These are phyloP conservation scores for Ditula angustiorana DNA, from an alignment of 2,888 invertebrate species.

Conservation along the genomic window DNA sequence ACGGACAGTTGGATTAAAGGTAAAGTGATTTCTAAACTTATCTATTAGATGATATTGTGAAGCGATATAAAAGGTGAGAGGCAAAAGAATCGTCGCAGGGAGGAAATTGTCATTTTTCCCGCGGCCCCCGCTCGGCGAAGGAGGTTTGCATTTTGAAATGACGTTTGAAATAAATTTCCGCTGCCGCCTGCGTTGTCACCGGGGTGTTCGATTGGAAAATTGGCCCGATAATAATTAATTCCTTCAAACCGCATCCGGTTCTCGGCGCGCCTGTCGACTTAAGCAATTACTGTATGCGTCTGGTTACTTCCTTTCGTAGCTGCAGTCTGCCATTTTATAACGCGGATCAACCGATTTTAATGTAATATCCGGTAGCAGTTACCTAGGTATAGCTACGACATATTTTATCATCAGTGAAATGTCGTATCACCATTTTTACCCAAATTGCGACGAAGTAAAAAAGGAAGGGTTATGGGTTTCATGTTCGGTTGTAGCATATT, in stretches of 20 bases:
- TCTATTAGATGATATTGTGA: conserved; percentile 18
- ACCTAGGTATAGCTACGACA: not conserved
- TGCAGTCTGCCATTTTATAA: conserved; percentile 14
- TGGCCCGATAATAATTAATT: conserved; percentile 81
- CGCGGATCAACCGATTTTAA: conserved; percentile 3
- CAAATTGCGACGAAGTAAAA: no score
- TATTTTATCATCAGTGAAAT: not conserved
- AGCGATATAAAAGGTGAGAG: conserved; percentile 43
- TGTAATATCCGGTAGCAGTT: not conserved
- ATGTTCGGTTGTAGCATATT: no score
- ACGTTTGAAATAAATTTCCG: conserved; percentile 82
- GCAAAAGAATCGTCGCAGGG: conserved; percentile 39
- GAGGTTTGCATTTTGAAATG: conserved; percentile 74
- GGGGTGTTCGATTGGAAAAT: conserved; percentile 78
- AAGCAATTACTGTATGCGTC: no score
- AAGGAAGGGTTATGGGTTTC: no score
- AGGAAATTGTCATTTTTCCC: conserved; percentile 73
- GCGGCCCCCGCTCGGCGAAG: conserved; percentile 49
- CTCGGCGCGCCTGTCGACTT: conserved; percentile 50
- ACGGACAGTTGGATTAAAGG: no score
- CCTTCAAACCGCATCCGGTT: conserved; percentile 65
- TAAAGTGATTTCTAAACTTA: conserved; percentile 21
- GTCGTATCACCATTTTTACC: no score
- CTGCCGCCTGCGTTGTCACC: conserved; percentile 57
- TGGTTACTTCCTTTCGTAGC: conserved; percentile 53